A percentile compares a stretch with the other conserved stretches of the same genome.
Evolutionary conservation across 1,140 invertebrate species (phyloP).

Genomic region (Stegodyphus mimosarum): DNA sequence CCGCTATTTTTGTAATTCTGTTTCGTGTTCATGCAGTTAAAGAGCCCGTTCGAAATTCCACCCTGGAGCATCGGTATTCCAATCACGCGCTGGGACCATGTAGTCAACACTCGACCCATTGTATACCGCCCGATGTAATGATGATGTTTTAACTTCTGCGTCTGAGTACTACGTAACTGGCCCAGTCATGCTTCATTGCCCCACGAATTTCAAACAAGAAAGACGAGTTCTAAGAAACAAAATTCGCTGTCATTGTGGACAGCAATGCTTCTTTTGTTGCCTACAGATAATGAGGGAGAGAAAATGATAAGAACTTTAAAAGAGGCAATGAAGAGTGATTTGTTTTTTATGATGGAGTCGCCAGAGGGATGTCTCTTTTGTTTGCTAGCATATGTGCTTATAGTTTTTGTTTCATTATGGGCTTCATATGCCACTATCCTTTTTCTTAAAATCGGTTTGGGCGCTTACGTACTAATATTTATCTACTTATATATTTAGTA

Average conservation of each 20-base stretch:
- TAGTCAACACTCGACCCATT: background rate
- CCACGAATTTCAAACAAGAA: conserved; percentile 17
- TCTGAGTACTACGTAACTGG: background rate
- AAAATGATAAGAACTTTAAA: conserved; percentile 5
- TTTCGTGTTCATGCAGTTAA: too few relatives aligned
- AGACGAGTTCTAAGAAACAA: conserved; percentile 9
- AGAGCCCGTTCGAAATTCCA: too few relatives aligned
- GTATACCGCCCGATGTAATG: conserved; percentile 18
- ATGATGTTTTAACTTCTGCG: background rate
- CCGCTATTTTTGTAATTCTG: too few relatives aligned
- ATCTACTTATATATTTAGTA: too few relatives aligned
- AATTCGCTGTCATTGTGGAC: conserved; percentile 3
- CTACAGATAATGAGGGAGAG: conserved; percentile 4
- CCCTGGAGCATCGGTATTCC: background rate
- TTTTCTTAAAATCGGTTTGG: too few relatives aligned
- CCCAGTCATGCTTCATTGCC: conserved; percentile 6
- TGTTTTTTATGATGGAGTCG: too few relatives aligned
- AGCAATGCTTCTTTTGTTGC: conserved; percentile 10
- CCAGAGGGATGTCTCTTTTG: too few relatives aligned
- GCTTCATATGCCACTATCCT: too few relatives aligned
- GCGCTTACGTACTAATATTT: too few relatives aligned
- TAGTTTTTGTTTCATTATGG: too few relatives aligned
- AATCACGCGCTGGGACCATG: background rate
- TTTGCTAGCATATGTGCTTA: too few relatives aligned
- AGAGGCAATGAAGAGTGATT: background rate